Conservation (phyloP, 2,113 vertebrate species). For the Paramormyrops kingsleyae region DNA sequence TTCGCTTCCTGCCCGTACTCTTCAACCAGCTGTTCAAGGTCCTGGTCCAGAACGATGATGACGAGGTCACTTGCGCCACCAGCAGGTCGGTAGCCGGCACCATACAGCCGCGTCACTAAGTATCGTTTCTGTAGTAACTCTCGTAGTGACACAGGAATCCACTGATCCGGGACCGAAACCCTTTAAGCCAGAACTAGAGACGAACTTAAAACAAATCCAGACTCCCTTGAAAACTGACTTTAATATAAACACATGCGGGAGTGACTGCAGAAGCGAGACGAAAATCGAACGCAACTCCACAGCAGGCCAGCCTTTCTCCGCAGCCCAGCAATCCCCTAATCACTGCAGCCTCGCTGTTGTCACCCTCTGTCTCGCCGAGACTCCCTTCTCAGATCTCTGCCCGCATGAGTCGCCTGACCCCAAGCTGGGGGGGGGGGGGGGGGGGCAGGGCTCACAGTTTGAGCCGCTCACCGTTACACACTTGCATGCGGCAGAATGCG, state of each 20-base stretch:
- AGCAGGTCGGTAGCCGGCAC: slow-evolving; percentile 70
- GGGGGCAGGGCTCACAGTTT: not conserved
- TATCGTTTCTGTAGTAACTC: not conserved
- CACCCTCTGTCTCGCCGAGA: not conserved
- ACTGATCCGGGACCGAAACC: not conserved
- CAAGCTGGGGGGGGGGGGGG: not conserved
- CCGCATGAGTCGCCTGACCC: not conserved
- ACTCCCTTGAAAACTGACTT: not conserved
- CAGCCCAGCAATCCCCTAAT: not conserved
- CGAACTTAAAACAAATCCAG: not conserved
- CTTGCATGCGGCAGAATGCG: not conserved
- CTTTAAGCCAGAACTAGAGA: not conserved
- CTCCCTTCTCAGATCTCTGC: not conserved
- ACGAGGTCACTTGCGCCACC: slow-evolving; percentile 76
- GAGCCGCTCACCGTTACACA: not conserved
- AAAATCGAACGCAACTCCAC: not conserved
- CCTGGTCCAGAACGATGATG: slow-evolving; percentile 79
- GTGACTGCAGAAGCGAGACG: not conserved
- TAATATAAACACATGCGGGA: not conserved
- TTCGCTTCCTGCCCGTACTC: slow-evolving; percentile 90
- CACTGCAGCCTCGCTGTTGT: too few relatives aligned
- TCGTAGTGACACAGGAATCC: not conserved
- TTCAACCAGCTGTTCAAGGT: slow-evolving; percentile 93
- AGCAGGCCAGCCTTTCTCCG: not conserved
- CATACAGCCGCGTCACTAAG: not conserved